Evolutionary conservation across 2,888 invertebrate species (phyloP).

Genomic region (Bembecia ichneumoniformis): DNA sequence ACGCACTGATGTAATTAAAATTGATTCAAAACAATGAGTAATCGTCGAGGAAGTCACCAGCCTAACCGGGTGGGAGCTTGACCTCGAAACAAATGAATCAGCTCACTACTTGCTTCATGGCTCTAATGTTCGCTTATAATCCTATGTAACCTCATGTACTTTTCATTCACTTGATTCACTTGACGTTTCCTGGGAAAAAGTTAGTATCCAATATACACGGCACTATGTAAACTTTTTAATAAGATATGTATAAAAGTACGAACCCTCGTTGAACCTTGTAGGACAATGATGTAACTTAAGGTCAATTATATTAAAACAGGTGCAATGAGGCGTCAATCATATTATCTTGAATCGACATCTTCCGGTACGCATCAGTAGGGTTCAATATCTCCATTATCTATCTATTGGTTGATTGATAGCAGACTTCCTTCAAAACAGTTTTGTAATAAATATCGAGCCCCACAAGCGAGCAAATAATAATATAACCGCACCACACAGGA

Average conservation of each 20-base stretch:
- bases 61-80: slow-evolving; percentile 32
- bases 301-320: slow-evolving; percentile 4
- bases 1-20: slow-evolving; percentile 1
- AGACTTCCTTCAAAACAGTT: slow-evolving; percentile 43
- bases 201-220: slow-evolving; percentile 17
- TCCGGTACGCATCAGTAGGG: slow-evolving; percentile 45
- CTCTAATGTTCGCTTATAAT: too few species aligned
- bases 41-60: slow-evolving; percentile 30
- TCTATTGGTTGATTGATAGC: slow-evolving; percentile 57
- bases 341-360: slow-evolving; percentile 29
- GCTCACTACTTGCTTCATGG: slow-evolving; percentile 5
- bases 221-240: slow-evolving; percentile 5
- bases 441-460: slow-evolving; percentile 17
- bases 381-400: slow-evolving; percentile 59
- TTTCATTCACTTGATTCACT: too few species aligned
- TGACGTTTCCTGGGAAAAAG: neutral
- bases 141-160: slow-evolving; percentile 26
- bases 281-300: slow-evolving; percentile 1
- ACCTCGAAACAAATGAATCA: slow-evolving; percentile 48
- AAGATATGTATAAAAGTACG: neutral
- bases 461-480: neutral
- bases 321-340: neutral
- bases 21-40: slow-evolving; percentile 27
- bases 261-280: neutral
- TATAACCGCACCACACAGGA: too few species aligned